These are phyloP conservation scores for Lacerta bilineata DNA, from an alignment of 2,797 vertebrate species.

Conservation along the genomic window DNA sequence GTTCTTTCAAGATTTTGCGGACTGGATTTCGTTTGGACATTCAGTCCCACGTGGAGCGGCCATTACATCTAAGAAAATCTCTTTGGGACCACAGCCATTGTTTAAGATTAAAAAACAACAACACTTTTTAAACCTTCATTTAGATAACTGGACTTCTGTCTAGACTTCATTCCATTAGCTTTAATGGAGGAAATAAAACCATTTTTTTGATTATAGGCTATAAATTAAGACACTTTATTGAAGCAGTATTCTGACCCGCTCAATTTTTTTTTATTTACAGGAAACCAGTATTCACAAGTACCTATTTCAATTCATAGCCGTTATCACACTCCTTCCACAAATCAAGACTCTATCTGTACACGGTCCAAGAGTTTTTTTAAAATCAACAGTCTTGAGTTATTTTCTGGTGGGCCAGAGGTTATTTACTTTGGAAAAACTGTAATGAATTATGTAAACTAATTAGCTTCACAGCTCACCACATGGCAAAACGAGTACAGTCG, in stretches of 20 bases:
- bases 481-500: constrained; percentile 65
- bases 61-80: neutral
- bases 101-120: neutral
- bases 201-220: constrained; percentile 1
- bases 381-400: constrained; percentile 52
- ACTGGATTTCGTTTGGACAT: neutral
- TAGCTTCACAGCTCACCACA: constrained; percentile 72
- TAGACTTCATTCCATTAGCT: neutral
- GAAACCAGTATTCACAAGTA: constrained; percentile 67
- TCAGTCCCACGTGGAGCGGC: neutral
- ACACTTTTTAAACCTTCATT: neutral
- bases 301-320: constrained; percentile 51
- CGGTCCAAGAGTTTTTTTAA: constrained; percentile 46
- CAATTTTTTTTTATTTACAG: constrained; percentile 59
- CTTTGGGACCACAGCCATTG: neutral
- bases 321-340: constrained; percentile 59
- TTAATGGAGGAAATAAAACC: constrained; percentile 3
- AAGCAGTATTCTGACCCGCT: constrained; percentile 7
- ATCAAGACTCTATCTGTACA: constrained; percentile 64
- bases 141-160: neutral
- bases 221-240: neutral
- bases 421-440: constrained; percentile 63
- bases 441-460: constrained; percentile 78
- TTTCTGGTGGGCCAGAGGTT: constrained; percentile 53
- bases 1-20: neutral